Evolutionary conservation across 2,888 invertebrate genomes (phyloP).

Genomic region (Thecophora atra): DNA sequence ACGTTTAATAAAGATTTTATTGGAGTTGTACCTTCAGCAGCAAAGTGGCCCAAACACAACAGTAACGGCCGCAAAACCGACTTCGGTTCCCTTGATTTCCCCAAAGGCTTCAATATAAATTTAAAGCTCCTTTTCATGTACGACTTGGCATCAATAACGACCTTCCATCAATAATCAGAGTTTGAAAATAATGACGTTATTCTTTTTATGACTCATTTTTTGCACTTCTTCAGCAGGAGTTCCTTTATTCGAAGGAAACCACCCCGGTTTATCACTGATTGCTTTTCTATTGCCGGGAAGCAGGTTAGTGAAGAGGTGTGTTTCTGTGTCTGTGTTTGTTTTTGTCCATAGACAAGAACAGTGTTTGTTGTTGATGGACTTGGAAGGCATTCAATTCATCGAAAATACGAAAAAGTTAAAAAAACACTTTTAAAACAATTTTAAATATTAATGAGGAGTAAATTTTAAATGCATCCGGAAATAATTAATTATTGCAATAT

Average conservation of each 20-base stretch:
- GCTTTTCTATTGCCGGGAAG: conserved; percentile 29
- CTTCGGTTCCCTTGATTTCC: conserved; percentile 50
- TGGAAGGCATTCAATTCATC: background rate
- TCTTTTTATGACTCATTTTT: background rate
- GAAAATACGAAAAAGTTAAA: too few relatives aligned
- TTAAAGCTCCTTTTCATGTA: conserved; percentile 21
- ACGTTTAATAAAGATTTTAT: too few relatives aligned
- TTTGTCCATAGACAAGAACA: background rate
- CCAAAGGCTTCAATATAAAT: conserved; percentile 45
- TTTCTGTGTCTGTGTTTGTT: conserved; percentile 1
- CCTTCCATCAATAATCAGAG: conserved; percentile 30
- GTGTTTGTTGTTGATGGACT: background rate
- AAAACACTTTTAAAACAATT: too few relatives aligned
- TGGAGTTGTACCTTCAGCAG: too few relatives aligned
- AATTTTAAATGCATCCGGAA: too few relatives aligned
- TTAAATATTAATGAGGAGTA: too few relatives aligned
- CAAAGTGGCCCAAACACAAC: background rate
- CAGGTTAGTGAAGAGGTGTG: background rate
- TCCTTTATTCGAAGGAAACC: background rate
- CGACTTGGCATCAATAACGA: background rate
- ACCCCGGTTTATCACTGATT: conserved; percentile 20
- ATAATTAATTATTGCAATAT: too few relatives aligned
- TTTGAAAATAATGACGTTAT: background rate
- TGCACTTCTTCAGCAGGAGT: too few relatives aligned
- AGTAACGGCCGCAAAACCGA: conserved; percentile 39